Percentiles rank a stretch among this genome's conserved stretches.
Evolutionary conservation across 2,797 vertebrate species (phyloP).

Genomic region (Sebastes ruberrimus): DNA sequence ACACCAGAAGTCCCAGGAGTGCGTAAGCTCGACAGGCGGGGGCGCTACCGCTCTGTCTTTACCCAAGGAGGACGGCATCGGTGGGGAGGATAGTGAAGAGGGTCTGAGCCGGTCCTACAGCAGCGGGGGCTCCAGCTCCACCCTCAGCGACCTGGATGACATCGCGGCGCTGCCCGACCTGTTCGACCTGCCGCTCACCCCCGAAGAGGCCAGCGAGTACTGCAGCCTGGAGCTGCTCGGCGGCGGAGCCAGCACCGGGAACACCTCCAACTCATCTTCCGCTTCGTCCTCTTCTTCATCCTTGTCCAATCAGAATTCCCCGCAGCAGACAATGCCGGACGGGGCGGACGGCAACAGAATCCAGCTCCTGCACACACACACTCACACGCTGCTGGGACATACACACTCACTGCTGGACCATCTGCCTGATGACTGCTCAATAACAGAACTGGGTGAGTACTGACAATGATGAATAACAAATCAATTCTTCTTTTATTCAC

Average conservation of each 20-base stretch:
- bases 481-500: not conserved
- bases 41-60: constrained; percentile 59
- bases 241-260: constrained; percentile 74
- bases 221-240: constrained; percentile 88
- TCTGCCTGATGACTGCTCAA: constrained; percentile 81
- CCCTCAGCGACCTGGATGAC: constrained; percentile 90
- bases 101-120: constrained; percentile 85
- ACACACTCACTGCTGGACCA: constrained; percentile 75
- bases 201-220: constrained; percentile 87
- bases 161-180: constrained; percentile 89
- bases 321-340: constrained; percentile 84
- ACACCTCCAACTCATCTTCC: constrained; percentile 78
- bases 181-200: constrained; percentile 91
- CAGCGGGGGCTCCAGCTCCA: constrained; percentile 86
- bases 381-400: constrained; percentile 77
- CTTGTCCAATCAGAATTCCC: constrained; percentile 88
- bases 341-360: constrained; percentile 78
- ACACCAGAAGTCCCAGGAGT: constrained; percentile 91
- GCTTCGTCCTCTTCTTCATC: constrained; percentile 74
- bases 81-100: constrained; percentile 70
- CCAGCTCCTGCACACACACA: constrained; percentile 82
- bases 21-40: constrained; percentile 43
- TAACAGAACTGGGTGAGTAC: constrained; percentile 87
- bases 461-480: not conserved
- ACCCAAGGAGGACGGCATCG: constrained; percentile 65